These are phyloP conservation scores for Girardinus metallicus DNA, from an alignment of 2,797 vertebrate genomes.

Conservation along the genomic window DNA sequence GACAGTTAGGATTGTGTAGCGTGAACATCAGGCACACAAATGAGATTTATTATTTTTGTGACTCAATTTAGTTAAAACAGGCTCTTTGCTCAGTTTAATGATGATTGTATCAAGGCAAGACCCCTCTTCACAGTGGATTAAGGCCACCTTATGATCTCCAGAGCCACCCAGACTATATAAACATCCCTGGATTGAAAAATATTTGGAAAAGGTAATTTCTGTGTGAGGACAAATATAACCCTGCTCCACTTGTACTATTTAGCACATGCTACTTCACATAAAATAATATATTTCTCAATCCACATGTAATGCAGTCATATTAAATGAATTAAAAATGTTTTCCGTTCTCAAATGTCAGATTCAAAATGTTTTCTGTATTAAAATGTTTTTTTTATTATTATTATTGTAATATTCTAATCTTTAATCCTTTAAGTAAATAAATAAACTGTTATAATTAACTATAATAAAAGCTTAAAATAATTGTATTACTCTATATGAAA, in stretches of 20 bases:
- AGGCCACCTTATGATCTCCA: not conserved
- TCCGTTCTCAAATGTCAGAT: too few species aligned
- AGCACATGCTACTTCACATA: not conserved
- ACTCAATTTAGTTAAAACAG: not conserved
- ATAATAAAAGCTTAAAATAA: too few species aligned
- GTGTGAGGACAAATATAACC: not conserved
- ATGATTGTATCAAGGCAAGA: not conserved
- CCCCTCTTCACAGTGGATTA: not conserved
- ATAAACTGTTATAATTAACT: too few species aligned
- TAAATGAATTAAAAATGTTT: not conserved
- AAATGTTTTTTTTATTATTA: not conserved
- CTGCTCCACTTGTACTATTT: not conserved
- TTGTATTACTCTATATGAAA: too few species aligned
- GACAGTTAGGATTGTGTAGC: slow-evolving; percentile 8
- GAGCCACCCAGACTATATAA: not conserved
- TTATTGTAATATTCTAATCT: not conserved
- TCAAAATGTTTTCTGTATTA: not conserved
- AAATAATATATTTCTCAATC: not conserved
- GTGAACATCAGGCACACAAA: slow-evolving; percentile 7
- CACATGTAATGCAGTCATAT: not conserved
- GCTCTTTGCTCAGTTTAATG: not conserved
- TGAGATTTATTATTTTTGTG: not conserved
- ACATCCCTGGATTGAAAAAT: not conserved
- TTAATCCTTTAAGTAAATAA: too few species aligned
- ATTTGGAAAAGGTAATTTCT: not conserved